Conservation (phyloP, 1,140 invertebrate species). For the Hyles vespertilio region DNA sequence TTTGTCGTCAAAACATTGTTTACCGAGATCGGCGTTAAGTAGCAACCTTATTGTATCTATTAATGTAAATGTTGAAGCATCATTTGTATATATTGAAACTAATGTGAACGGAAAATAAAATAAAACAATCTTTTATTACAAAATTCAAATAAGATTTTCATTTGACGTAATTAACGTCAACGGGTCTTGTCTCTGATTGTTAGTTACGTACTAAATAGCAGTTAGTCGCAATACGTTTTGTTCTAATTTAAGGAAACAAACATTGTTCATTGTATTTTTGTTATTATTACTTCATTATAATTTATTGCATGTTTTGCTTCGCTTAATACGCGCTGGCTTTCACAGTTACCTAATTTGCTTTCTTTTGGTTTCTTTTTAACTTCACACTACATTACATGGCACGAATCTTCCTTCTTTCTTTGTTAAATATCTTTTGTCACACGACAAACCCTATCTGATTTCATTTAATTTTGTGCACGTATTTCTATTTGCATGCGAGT, state of each 20-base stretch:
- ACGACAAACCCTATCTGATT: constrained; percentile 40
- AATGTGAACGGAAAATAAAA: constrained; percentile 65
- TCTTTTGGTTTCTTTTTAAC: constrained; percentile 2
- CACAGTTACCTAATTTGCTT: constrained; percentile 8
- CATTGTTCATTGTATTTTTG: constrained; percentile 32
- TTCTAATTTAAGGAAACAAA: constrained; percentile 40
- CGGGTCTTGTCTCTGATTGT: constrained; percentile 68
- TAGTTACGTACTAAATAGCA: constrained; percentile 23
- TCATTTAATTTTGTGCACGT: constrained; percentile 71
- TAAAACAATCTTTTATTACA: constrained; percentile 73
- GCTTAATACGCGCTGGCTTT: constrained; percentile 25
- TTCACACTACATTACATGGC: constrained; percentile 4
- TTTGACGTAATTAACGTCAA: constrained; percentile 40
- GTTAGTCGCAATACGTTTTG: constrained; percentile 34
- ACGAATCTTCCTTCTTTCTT: constrained; percentile 1
- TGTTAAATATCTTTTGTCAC: background rate
- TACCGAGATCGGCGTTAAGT: constrained; percentile 49
- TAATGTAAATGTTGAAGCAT: constrained; percentile 69
- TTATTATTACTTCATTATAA: constrained; percentile 31
- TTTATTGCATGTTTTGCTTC: constrained; percentile 58
- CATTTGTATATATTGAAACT: constrained; percentile 73
- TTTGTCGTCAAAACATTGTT: constrained; percentile 60
- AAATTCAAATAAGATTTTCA: constrained; percentile 61
- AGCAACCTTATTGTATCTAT: constrained; percentile 59
- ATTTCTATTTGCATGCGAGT: constrained; percentile 44